Base-by-base conservation (phyloP, 2,113 vertebrate genomes). In the Lipophrys pholis region DNA sequence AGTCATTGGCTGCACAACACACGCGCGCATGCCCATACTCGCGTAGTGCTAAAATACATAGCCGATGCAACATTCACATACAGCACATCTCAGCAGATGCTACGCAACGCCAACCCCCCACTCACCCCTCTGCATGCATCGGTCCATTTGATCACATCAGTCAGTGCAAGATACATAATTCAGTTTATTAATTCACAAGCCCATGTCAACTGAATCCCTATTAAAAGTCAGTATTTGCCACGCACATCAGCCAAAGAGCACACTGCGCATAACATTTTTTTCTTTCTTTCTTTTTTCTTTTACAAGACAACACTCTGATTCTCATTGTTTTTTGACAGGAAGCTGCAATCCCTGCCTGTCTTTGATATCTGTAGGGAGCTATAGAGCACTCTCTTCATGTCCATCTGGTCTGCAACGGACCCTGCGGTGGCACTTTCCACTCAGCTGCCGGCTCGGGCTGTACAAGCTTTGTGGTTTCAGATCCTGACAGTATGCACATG, bases 331-430 rank as follows among this genome's bases (percentile, higher is more conserved):
- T 61, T 66, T 71, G 70, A 78, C 60, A 81, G 62, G 56, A 83
- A 59, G 65, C 75, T 39, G 74, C 65, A 73, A 68, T 54, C 63
- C 72, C 54, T 69, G 66, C 67, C 58, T 49, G 69, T 65, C 84
- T 91, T 91, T 91, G 90, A 90, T 88, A 82, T 85, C 80, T 76
- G 73, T 69, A 61, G 84, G 85, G 73, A 81, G 73, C 41, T 36
- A 82, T 65, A 51, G 76, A 77, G 76, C 65, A 59, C 57, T 65
- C 62, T 64, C 79, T 89, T 92, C 82, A 78, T 85, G 90, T 91
- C 89, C 92, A 91, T 92, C 90, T 91, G 90, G 82, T 88, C 88
- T 57, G 77, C 76, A 69, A 15, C 35, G 67, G 76, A 87, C 84
- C 82, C 85, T 41, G 74, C 30, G 40, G 81, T 77, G 84, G 70